Evolutionary conservation across 2,888 invertebrate species (phyloP).

Genomic region (Heliconius hortense): DNA sequence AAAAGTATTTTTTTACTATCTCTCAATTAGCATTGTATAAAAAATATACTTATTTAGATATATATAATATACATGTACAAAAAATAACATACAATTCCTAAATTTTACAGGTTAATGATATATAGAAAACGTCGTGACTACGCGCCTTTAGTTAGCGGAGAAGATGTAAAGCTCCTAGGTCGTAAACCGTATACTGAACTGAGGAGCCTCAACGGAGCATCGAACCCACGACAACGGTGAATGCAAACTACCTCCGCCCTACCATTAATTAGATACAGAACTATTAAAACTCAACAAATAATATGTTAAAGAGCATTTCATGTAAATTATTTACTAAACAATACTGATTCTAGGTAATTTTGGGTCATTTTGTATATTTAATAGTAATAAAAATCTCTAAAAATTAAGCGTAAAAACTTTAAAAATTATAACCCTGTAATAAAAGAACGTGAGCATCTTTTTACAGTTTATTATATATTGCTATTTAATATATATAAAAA

Average conservation of each 20-base stretch:
- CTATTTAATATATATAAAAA: too few relatives aligned
- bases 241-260: constrained; percentile 42
- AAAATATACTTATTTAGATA: too few relatives aligned
- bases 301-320: constrained; percentile 1
- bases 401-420: too few relatives aligned
- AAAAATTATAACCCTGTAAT: too few relatives aligned
- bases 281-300: neutral
- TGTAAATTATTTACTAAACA: neutral
- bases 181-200: constrained; percentile 71
- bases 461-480: too few relatives aligned
- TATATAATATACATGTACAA: neutral
- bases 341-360: too few relatives aligned
- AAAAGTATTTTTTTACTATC: neutral
- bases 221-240: constrained; percentile 63
- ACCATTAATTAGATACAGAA: constrained; percentile 41
- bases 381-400: too few relatives aligned
- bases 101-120: constrained; percentile 70
- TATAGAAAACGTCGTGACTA: constrained; percentile 70
- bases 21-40: too few relatives aligned
- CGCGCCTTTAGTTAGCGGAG: constrained; percentile 54
- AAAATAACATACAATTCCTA: neutral
- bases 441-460: too few relatives aligned
- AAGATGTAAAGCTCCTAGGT: constrained; percentile 64
- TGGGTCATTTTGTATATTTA: too few relatives aligned
- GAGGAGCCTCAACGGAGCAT: constrained; percentile 66